These are phyloP conservation scores for Pammene aurita DNA, from an alignment of 2,888 invertebrate species.

Conservation along the genomic window DNA sequence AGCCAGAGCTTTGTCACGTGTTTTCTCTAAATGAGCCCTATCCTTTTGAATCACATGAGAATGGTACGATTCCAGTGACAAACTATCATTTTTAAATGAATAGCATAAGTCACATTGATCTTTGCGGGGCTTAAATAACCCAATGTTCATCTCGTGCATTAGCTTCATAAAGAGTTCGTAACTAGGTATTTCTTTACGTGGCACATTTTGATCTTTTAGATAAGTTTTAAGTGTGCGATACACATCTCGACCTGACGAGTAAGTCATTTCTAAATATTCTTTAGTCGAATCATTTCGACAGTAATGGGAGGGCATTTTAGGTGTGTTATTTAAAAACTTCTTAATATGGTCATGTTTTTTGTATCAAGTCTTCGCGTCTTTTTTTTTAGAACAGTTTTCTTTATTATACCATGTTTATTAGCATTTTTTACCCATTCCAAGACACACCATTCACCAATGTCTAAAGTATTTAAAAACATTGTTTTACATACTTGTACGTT, in stretches of 20 bases:
- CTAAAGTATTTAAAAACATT: slow-evolving; percentile 22
- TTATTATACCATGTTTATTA: slow-evolving; percentile 6
- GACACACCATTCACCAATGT: slow-evolving; percentile 25
- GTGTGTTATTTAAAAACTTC: slow-evolving; percentile 20
- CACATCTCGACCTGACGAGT: slow-evolving; percentile 23
- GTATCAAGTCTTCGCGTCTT: slow-evolving; percentile 13
- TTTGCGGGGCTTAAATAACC: too few relatives aligned
- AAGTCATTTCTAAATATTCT: slow-evolving; percentile 29
- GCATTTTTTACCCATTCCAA: slow-evolving; percentile 16
- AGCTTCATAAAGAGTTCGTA: slow-evolving; percentile 20
- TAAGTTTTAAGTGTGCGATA: slow-evolving; percentile 18
- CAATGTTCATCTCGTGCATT: too few relatives aligned
- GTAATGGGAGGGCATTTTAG: slow-evolving; percentile 27
- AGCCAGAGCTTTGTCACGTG: too few relatives aligned
- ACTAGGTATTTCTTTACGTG: slow-evolving; percentile 18
- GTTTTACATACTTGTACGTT: slow-evolving; percentile 21
- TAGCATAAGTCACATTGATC: too few relatives aligned
- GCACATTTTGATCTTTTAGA: slow-evolving; percentile 15
- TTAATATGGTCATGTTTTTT: slow-evolving; percentile 20
- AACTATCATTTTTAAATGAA: slow-evolving; percentile 24
- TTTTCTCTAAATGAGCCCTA: too few relatives aligned
- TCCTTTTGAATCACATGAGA: background rate
- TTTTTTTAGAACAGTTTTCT: slow-evolving; percentile 8
- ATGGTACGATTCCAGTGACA: slow-evolving; percentile 18
- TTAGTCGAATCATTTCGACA: slow-evolving; percentile 19